Evolutionary conservation across 2,113 vertebrate species (phyloP).

Genomic region (Engystomops pustulosus): DNA sequence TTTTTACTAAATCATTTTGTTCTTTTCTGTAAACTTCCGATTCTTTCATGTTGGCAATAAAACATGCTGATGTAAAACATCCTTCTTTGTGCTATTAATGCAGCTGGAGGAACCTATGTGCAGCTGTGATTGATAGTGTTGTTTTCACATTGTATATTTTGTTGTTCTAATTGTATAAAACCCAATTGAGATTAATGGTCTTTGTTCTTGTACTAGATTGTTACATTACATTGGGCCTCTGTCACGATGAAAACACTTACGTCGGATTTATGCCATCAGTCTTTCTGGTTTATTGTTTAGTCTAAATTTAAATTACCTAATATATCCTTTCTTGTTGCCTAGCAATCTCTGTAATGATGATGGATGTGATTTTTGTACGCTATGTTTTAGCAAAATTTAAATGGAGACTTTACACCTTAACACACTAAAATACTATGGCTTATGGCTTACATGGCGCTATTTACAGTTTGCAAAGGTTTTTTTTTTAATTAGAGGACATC

Average conservation of each 20-base stretch:
- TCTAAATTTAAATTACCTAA: neutral
- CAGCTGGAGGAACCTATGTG: too few relatives aligned
- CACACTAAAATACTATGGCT: too few relatives aligned
- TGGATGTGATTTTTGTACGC: neutral
- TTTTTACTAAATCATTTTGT: too few relatives aligned
- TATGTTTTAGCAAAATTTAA: neutral
- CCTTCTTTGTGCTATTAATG: too few relatives aligned
- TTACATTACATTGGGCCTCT: neutral
- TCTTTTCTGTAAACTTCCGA: too few relatives aligned
- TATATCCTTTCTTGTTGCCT: neutral
- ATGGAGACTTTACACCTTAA: too few relatives aligned
- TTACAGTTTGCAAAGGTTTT: too few relatives aligned
- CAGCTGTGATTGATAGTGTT: neutral
- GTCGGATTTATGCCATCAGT: slow-evolving; percentile 1
- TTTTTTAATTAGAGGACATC: too few relatives aligned
- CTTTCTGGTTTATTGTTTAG: neutral
- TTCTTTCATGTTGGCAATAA: too few relatives aligned
- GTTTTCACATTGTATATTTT: neutral
- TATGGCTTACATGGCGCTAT: too few relatives aligned
- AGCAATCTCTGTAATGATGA: neutral
- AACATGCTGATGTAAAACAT: too few relatives aligned
- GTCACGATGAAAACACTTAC: neutral
- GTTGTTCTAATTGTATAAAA: neutral
- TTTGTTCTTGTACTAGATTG: neutral
- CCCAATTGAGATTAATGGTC: neutral